Percentiles rank a stretch among this genome's conserved stretches.
phyloP scores from a whole-genome alignment of 2,797 vertebrate species.

The Orientallactaga sibirica region DNA sequence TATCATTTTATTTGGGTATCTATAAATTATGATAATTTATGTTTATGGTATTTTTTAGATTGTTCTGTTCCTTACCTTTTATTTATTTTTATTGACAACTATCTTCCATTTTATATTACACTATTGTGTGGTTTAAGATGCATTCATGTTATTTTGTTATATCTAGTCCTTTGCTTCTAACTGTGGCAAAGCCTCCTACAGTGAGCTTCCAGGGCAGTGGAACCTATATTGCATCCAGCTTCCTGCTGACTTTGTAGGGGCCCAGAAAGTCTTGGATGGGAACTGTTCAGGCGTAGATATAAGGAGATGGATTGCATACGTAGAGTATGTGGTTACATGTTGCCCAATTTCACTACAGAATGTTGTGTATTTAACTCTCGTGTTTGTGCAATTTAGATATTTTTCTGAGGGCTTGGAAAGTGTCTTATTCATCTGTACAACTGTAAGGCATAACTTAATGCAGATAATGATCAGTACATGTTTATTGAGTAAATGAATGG shows the following conservation, averaged over 20 bases:
- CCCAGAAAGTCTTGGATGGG: background rate
- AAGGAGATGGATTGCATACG: background rate
- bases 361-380: background rate
- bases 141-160: background rate
- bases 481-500: slow-evolving; percentile 13
- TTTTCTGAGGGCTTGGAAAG: background rate
- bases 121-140: background rate
- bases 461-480: background rate
- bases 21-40: background rate
- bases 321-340: background rate
- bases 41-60: background rate
- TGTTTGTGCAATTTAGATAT: background rate
- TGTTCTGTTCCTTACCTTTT: background rate
- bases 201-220: background rate
- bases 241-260: background rate
- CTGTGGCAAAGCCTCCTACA: background rate
- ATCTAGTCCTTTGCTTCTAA: slow-evolving; percentile 6
- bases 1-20: background rate
- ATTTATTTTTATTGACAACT: too few species aligned
- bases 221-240: background rate
- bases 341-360: slow-evolving; percentile 1
- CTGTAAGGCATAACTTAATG: background rate
- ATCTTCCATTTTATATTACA: background rate
- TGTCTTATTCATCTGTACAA: background rate
- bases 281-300: background rate